A percentile compares a stretch with the other conserved stretches of the same genome.
phyloP scores from a whole-genome alignment of 2,888 invertebrate species.

The Onchidella celtica region DNA sequence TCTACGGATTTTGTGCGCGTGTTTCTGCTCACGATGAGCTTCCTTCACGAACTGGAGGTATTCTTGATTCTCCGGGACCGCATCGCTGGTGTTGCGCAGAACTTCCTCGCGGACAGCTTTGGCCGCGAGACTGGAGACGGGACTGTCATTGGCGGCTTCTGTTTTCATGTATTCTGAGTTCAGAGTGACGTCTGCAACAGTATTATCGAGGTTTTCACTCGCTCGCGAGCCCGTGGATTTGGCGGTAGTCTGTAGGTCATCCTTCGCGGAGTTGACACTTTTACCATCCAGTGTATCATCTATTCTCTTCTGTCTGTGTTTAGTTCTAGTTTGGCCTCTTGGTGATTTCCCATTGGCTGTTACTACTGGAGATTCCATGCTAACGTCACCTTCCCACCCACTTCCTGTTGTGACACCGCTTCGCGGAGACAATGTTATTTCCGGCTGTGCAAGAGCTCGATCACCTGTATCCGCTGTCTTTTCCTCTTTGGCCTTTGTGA shows the following conservation, averaged over 20 bases:
- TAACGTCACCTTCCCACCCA: slow-evolving; percentile 34
- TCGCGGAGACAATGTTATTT: not conserved
- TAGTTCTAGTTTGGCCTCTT: not conserved
- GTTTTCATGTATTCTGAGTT: not conserved
- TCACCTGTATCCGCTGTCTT: not conserved
- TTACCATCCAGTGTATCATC: not conserved
- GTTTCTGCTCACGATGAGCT: not conserved
- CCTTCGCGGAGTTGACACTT: not conserved
- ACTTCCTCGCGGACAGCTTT: not conserved
- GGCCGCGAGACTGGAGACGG: not conserved
- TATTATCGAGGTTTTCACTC: not conserved
- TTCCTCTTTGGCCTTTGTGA: no score
- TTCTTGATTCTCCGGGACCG: not conserved
- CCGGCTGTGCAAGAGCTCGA: not conserved
- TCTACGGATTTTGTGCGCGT: not conserved
- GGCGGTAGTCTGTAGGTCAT: not conserved
- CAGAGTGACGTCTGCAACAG: not conserved
- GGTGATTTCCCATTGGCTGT: not conserved
- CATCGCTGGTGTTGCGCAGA: not conserved
- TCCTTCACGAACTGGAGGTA: not conserved
- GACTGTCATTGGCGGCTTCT: not conserved
- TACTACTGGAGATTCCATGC: not conserved
- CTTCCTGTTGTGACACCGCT: slow-evolving; percentile 28
- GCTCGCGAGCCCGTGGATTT: not conserved
- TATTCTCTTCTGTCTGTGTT: not conserved